Conservation (phyloP, 2,797 vertebrate species). For the Mastacembelus armatus region DNA sequence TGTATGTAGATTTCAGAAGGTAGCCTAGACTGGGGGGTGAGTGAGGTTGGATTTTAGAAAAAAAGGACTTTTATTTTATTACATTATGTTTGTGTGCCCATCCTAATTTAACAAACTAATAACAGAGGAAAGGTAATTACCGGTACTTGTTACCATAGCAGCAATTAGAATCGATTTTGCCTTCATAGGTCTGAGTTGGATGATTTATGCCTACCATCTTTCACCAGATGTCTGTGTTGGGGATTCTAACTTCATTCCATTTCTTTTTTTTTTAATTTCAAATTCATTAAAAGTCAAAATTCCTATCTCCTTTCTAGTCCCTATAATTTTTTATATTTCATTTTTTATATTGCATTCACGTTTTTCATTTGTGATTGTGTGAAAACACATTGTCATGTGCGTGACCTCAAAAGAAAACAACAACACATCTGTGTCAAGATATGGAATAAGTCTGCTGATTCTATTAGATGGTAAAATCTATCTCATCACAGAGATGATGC, state of each 20-base stretch:
- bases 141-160: conserved; percentile 35
- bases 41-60: background rate
- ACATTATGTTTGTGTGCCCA: conserved; percentile 1
- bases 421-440: conserved; percentile 29
- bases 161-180: conserved; percentile 40
- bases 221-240: background rate
- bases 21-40: background rate
- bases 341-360: background rate
- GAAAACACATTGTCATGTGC: conserved; percentile 35
- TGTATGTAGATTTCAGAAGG: background rate
- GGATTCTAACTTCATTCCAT: conserved; percentile 2
- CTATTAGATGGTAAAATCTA: conserved; percentile 4
- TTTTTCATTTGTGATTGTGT: background rate
- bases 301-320: background rate
- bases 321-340: conserved; percentile 18
- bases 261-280: background rate
- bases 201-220: conserved; percentile 10
- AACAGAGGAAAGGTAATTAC: conserved; percentile 43
- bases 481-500: conserved; percentile 10
- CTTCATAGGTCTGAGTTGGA: conserved; percentile 10
- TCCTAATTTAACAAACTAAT: conserved; percentile 23
- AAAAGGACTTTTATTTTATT: conserved; percentile 9
- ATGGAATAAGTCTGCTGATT: conserved; percentile 16
- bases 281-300: background rate
- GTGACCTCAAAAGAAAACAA: conserved; percentile 49